Conservation (phyloP, 37 sponge, comb jelly and placozoan species). For the Halisarca cf. caerulea region DNA sequence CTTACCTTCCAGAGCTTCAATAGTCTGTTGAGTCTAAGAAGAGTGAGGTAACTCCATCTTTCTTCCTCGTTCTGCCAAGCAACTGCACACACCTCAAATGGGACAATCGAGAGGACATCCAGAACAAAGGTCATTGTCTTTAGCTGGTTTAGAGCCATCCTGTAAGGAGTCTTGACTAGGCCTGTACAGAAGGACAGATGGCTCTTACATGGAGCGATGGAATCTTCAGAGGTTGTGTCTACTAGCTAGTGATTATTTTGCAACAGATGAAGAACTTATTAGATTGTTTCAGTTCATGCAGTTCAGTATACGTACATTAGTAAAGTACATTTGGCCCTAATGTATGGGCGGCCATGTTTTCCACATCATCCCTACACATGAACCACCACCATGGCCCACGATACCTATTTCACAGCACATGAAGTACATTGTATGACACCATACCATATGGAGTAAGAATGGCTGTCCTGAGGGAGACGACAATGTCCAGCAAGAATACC, state of each 20-base stretch:
- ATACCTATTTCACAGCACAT: no score
- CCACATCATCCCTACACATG: no score
- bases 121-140: slow-evolving; percentile 46
- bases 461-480: slow-evolving; percentile 63
- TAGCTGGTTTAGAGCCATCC: slow-evolving; percentile 27
- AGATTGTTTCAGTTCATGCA: no score
- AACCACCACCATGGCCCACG: no score
- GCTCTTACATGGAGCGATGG: background rate
- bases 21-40: slow-evolving; percentile 66
- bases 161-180: background rate
- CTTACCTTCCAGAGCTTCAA: slow-evolving; percentile 78
- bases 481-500: slow-evolving; percentile 56
- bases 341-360: no score
- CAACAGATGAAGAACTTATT: no score
- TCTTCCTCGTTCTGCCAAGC: slow-evolving; percentile 30
- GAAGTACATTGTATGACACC: no score
- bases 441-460: slow-evolving; percentile 54
- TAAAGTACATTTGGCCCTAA: no score
- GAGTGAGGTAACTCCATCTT: slow-evolving; percentile 37
- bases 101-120: slow-evolving; percentile 63
- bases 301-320: no score
- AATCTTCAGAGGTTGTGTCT: background rate
- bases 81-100: slow-evolving; percentile 53
- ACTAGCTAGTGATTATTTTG: no score
- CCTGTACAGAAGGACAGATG: background rate